Conservation (phyloP, 2,797 vertebrate species). For the Gallinago stenura region DNA sequence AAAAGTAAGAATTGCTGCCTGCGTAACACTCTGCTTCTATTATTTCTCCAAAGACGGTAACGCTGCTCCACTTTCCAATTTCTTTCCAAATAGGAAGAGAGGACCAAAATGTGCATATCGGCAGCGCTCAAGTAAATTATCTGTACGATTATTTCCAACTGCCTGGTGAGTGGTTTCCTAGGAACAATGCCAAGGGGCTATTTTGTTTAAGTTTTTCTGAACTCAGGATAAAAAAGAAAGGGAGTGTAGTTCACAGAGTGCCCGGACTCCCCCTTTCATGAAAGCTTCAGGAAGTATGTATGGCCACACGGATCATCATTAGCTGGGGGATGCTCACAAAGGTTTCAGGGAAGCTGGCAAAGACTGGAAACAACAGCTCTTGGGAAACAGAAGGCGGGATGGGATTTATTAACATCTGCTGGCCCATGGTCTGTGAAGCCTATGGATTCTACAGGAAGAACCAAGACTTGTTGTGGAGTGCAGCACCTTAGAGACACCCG, state of each 20-base stretch:
- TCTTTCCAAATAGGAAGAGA: constrained; percentile 47
- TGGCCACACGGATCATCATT: neutral
- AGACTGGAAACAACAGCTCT: neutral
- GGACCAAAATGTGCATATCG: constrained; percentile 26
- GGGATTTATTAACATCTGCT: neutral
- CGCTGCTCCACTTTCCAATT: constrained; percentile 1
- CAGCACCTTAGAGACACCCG: fast-evolving
- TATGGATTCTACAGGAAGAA: neutral
- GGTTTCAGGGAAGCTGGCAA: neutral
- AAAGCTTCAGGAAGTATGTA: neutral
- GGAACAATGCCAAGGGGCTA: constrained; percentile 54
- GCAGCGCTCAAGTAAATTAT: constrained; percentile 44
- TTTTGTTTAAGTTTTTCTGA: constrained; percentile 54
- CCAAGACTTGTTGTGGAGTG: neutral
- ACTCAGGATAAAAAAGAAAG: constrained; percentile 16
- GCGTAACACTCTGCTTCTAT: neutral
- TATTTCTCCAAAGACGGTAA: constrained; percentile 43
- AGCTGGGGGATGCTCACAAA: neutral
- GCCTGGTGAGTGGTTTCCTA: constrained; percentile 52
- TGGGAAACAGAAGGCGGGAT: neutral
- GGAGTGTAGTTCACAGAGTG: neutral
- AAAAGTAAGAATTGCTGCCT: constrained; percentile 10
- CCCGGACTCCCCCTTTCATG: neutral
- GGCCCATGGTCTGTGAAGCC: neutral
- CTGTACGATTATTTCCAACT: constrained; percentile 59